Conservation (phyloP, 2,113 vertebrate species). For the Brienomyrus brachyistius region DNA sequence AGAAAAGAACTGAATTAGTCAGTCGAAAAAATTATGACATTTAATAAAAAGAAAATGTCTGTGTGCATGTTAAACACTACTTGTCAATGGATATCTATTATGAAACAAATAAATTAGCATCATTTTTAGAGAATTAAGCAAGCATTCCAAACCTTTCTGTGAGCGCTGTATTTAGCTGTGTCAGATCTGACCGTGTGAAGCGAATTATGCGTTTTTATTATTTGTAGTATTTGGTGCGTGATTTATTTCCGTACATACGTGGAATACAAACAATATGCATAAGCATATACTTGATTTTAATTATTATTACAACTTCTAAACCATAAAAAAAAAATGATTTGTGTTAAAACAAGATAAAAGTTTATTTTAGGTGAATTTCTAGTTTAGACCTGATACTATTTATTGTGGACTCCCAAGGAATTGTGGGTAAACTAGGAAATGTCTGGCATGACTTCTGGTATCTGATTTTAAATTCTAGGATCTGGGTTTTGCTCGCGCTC, state of each 20-base stretch:
- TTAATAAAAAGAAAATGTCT: background rate
- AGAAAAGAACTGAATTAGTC: background rate
- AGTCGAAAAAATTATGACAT: background rate
- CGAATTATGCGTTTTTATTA: background rate
- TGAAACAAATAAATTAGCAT: background rate
- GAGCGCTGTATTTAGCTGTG: background rate
- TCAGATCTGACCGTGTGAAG: background rate
- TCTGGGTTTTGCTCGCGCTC: background rate
- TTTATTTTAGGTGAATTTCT: background rate
- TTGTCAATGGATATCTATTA: background rate
- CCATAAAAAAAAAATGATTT: background rate
- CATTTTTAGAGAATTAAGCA: background rate
- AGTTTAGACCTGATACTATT: background rate
- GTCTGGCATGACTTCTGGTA: background rate
- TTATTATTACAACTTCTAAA: background rate
- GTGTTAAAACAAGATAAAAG: background rate
- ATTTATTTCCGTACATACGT: background rate
- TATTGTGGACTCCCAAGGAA: background rate
- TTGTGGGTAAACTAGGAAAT: background rate
- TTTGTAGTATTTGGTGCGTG: background rate
- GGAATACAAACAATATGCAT: no score
- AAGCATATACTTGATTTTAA: no score
- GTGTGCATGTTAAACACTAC: background rate
- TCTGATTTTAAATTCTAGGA: background rate
- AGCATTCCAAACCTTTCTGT: background rate